Conservation (phyloP, 2,113 vertebrate genomes). For the Myanophis thanlyinensis region DNA sequence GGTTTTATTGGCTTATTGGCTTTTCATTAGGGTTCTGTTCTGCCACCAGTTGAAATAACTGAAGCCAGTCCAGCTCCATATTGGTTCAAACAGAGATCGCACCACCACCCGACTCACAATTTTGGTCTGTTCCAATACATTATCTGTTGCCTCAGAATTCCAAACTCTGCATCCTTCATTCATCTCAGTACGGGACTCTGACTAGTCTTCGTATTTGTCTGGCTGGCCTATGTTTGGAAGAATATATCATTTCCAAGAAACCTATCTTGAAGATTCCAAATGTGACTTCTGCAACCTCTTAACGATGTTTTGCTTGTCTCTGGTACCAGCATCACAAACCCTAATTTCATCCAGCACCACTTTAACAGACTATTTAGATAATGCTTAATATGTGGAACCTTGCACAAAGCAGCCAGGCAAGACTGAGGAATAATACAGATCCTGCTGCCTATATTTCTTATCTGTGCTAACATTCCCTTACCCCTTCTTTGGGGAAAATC, state of each 20-base stretch:
- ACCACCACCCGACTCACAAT: too few species aligned
- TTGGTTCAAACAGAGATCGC: background rate
- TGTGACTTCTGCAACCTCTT: background rate
- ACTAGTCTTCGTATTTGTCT: background rate
- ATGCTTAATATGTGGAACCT: background rate
- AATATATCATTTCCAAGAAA: background rate
- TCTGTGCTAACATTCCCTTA: background rate
- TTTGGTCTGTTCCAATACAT: background rate
- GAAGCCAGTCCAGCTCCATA: background rate
- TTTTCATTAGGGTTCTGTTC: background rate
- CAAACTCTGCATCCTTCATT: background rate
- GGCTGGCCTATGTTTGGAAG: background rate
- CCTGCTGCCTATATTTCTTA: background rate
- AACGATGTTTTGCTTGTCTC: background rate
- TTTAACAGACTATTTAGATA: background rate
- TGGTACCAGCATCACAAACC: background rate
- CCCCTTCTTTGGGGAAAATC: background rate
- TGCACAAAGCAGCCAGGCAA: background rate
- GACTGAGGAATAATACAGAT: background rate
- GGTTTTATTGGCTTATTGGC: background rate
- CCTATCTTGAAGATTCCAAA: background rate
- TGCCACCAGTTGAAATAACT: background rate
- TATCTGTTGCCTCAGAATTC: background rate
- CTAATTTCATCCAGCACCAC: background rate
- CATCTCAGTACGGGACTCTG: background rate